Percentiles rank a stretch among this genome's conserved stretches.
Conservation (phyloP, 1,140 invertebrate species). For the Eulimnadia texana region DNA sequence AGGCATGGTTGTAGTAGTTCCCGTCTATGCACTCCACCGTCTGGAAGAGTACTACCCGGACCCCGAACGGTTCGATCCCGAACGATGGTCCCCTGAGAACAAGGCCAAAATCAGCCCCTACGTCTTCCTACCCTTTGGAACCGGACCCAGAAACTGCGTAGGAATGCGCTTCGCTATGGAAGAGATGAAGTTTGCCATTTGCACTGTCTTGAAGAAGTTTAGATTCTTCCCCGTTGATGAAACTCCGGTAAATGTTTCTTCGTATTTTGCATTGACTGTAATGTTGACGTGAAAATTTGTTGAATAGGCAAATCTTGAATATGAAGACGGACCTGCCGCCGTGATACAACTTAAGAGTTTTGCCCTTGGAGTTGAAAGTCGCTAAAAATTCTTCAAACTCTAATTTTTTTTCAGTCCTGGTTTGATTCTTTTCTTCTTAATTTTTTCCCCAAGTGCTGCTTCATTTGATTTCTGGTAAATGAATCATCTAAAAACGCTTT, state of each 20-base stretch:
- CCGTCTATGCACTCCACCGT: conserved; percentile 45
- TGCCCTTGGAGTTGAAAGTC: background rate
- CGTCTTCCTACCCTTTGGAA: conserved; percentile 40
- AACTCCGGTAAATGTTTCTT: conserved; percentile 11
- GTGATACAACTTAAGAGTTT: background rate
- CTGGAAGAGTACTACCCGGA: conserved; percentile 40
- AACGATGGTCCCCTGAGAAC: conserved; percentile 27
- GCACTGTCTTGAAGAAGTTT: conserved; percentile 10
- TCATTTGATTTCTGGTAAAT: too few species aligned
- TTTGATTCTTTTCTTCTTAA: too few species aligned
- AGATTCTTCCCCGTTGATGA: conserved; percentile 12
- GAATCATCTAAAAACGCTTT: too few species aligned
- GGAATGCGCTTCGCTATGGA: conserved; percentile 33
- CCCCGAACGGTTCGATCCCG: conserved; percentile 44
- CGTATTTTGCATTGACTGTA: too few species aligned
- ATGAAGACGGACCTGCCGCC: background rate
- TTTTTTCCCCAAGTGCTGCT: too few species aligned
- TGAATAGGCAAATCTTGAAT: background rate
- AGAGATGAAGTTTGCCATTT: conserved; percentile 23
- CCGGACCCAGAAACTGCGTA: conserved; percentile 40
- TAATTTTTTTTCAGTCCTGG: too few species aligned
- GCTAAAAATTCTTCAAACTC: too few species aligned
- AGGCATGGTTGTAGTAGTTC: conserved; percentile 42
- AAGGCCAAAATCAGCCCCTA: conserved; percentile 30
- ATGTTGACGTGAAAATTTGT: too few species aligned